These are phyloP conservation scores for Hylaea fasciaria DNA, from an alignment of 2,888 invertebrate species.

Conservation along the genomic window DNA sequence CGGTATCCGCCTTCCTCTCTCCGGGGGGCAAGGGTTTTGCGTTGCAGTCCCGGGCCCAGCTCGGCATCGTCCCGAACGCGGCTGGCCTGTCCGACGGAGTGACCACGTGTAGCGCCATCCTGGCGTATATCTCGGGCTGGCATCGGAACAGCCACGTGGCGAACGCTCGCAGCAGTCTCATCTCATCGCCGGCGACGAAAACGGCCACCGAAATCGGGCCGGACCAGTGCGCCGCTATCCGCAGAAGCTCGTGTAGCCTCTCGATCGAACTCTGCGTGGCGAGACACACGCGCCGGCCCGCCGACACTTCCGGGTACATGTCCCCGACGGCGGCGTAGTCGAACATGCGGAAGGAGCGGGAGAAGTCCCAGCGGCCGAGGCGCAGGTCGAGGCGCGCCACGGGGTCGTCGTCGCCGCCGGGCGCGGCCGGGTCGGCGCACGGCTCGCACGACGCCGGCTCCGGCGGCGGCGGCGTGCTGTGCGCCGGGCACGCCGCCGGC, in stretches of 20 bases:
- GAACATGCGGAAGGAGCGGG: slow-evolving; percentile 88
- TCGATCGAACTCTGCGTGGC: slow-evolving; percentile 95
- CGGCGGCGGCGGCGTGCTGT: slow-evolving; percentile 52
- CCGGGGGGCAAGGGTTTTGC: slow-evolving; percentile 88
- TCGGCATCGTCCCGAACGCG: slow-evolving; percentile 87
- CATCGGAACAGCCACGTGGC: slow-evolving; percentile 91
- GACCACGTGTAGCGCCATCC: slow-evolving; percentile 90
- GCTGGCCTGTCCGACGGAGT: slow-evolving; percentile 86
- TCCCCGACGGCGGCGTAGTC: slow-evolving; percentile 90
- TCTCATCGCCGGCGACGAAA: slow-evolving; percentile 92
- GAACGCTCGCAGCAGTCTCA: slow-evolving; percentile 89
- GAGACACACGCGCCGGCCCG: slow-evolving; percentile 87
- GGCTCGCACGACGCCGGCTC: slow-evolving; percentile 71
- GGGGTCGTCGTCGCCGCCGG: slow-evolving; percentile 71
- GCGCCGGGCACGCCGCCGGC: slow-evolving; percentile 61
- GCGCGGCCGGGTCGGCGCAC: slow-evolving; percentile 64
- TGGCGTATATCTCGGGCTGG: slow-evolving; percentile 88
- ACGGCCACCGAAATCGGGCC: slow-evolving; percentile 94
- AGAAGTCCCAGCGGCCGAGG: slow-evolving; percentile 90
- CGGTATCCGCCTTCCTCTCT: slow-evolving; percentile 85
- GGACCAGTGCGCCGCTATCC: slow-evolving; percentile 92
- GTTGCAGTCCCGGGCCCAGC: slow-evolving; percentile 86
- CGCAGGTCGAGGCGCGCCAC: slow-evolving; percentile 86
- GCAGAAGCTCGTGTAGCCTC: slow-evolving; percentile 90
- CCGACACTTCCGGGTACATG: slow-evolving; percentile 85